Evolutionary conservation across 2,888 invertebrate species (phyloP), one percentile per base, ranked within the genome.

Genomic region (Eilema sororculum): DNA sequence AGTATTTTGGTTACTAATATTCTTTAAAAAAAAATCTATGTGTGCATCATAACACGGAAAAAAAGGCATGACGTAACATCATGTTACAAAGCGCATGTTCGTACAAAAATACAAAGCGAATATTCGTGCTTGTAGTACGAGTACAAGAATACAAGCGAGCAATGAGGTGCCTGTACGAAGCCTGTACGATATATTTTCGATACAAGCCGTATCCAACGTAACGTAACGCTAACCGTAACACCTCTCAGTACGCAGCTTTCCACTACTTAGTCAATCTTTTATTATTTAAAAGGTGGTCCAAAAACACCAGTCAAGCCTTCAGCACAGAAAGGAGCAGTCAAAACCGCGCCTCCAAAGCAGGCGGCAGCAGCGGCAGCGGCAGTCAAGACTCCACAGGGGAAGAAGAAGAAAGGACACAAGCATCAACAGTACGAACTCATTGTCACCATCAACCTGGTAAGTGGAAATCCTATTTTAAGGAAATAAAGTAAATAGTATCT

Each of bases 371-470:
- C 93, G 5, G 94, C 95, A 1, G 94, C 95, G 1, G 95, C 95
- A 0, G 96, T 96, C 69, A 96, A 96, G 76, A 96, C 97, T 79
- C 96, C 96, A 57, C 96, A 96, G 80, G 96, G 97, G 84, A 97
- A 97, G 91, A 97, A 97, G 91, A 97, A 97, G 94, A 97, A 97
- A 90, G 97, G 97, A 20, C 97, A 97, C 84, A 96, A 97, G 84
- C 97, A 98, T 81, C 97, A 97, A 87, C 97, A 97, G 87, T 97
- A 98, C 84, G 98, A 98, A 86, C 96, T 98, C 69, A 96, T 97
- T 79, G 98, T 98, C 82, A 98, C 97, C 79, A 98, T 98, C 83
- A 97, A 98, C 90, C 91, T 98, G 96, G 98, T 98, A 89, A 97
- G 97, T 93, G 10, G 6, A 12, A 58, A 56, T 25, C 2, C 5